Evolutionary conservation across 1,140 invertebrate species (phyloP), one percentile per base, ranked within the genome.

Genomic region (Drosophila pseudoobscura): DNA sequence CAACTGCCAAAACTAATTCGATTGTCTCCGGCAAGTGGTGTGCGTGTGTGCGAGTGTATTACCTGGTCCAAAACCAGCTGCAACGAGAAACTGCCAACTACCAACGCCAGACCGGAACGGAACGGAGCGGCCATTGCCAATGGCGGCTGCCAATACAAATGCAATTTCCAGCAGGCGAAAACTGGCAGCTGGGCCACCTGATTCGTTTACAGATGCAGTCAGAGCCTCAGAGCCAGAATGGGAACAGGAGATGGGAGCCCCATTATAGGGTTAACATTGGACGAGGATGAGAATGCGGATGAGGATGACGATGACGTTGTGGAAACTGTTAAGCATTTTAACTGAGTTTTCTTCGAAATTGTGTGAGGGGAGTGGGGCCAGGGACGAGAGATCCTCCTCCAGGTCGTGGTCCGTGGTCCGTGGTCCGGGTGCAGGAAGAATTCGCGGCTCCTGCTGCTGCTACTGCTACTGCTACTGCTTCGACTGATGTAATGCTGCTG

Each of bases 111-210:
- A 59, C 63, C 50, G 43, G 13, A 11, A 22, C 4, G 24, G 43
- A 24, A 20, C 20, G 46, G 49, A 49, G 72, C 49, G 53, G 66
- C 49, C 82, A 88, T 57, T 80, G 78, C 72, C 74, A 80, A 66
- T 75, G 75, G 83, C 83, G 75, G 83, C 83, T 79, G 83, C 83
- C 83, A 88, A 88, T 88, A 88, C 83, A 88, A 88, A 88, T 88
- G 83, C 79, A 88, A 88, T 88, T 88, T 88, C 73, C 83, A 88
- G 64, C 58, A 65, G 58, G 63, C 74, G 71, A 83, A 74, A 78
- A 82, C 79, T 80, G 83, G 83, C 83, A 88, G 82, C 78, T 88
- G 82, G 82, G 83, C 74, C 82, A 60, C 65, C 78, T 82, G 82
- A 87, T 87, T 87, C 82, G 82, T 88, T 87, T 87, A 82, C 75